Evolutionary conservation across 2,888 invertebrate genomes (phyloP), one percentile per base, ranked within the genome.

Genomic region (Neoitamus cyanurus): DNA sequence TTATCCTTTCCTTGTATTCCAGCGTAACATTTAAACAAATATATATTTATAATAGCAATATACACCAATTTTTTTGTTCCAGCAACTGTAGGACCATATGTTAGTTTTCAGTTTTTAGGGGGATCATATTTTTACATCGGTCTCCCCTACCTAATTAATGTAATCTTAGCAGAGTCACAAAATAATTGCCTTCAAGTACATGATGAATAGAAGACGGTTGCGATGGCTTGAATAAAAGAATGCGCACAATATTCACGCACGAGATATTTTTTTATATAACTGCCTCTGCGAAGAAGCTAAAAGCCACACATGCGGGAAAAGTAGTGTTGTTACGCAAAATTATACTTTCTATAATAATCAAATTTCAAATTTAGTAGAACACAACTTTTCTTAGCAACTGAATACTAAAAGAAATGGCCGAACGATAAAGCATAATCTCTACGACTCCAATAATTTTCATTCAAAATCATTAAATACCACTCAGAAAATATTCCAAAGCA

Each of bases 381-480:
- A 1, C 13, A 58, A 1, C 6, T 58, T 25, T 25, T 58, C 20
- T 1, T 58, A 58, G 20, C 15, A 2, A 25, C 9, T 20, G 20
- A 58, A 9, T 58, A 58, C 3, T 58, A 58, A 25, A 58, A 58
- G 58, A 58, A 58, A 25, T 58, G 6, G 36, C 36, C 73, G 36
- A 36, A 73, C 20, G 36, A 73, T 73, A 11, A 20, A 36, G 36
- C 15, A 36, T 70, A 73, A 11, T 37, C 46, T 13, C 42, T 77
- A 46, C 20, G 46, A 20, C 58, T 80, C 31, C 34, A 31, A 80
- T 78, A 80, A 80, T 80, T 58, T 80, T 80, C 80, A 31, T 80
- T 80, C 80, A 80, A 80, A 80, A 80, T 48, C 48, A 80, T 80
- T 80, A 80, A 80, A 80, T 34, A 58, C 80, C 34, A 48, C 80